These are phyloP conservation scores for Drosophila putrida DNA, from an alignment of 2,888 invertebrate genomes.

Conservation along the genomic window DNA sequence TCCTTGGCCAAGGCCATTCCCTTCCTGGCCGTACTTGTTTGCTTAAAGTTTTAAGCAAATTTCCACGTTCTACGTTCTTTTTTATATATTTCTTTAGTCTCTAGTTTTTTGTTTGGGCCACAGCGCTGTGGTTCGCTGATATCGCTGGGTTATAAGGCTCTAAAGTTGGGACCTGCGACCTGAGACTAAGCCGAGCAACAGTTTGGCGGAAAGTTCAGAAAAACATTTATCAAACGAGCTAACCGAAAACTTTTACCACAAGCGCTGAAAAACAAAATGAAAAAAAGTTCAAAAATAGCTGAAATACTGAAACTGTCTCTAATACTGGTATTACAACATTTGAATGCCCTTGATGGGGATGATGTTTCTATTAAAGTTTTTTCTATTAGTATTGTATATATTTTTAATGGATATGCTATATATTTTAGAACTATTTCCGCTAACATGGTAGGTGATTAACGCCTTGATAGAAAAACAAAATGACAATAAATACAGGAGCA, in stretches of 20 bases:
- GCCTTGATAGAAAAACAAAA: not conserved
- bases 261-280: conserved; percentile 23
- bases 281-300: conserved; percentile 15
- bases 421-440: not conserved
- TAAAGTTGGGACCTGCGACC: conserved; percentile 28
- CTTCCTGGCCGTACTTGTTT: conserved; percentile 58
- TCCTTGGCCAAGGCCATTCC: conserved; percentile 41
- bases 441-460: not conserved
- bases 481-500: not conserved
- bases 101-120: conserved; percentile 26
- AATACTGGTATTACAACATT: conserved; percentile 36
- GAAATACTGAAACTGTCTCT: conserved; percentile 7
- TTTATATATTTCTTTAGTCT: not conserved
- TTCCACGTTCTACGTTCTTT: conserved; percentile 35
- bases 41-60: conserved; percentile 73
- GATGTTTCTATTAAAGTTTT: not conserved
- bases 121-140: conserved; percentile 55
- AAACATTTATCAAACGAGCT: conserved; percentile 75
- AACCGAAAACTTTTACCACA: conserved; percentile 58
- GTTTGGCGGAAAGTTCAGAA: conserved; percentile 70
- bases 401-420: not conserved
- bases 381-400: not conserved
- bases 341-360: conserved; percentile 39
- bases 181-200: conserved; percentile 58
- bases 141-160: conserved; percentile 45